Conservation (phyloP, 2,888 invertebrate genomes). For the Sesia bembeciformis region DNA sequence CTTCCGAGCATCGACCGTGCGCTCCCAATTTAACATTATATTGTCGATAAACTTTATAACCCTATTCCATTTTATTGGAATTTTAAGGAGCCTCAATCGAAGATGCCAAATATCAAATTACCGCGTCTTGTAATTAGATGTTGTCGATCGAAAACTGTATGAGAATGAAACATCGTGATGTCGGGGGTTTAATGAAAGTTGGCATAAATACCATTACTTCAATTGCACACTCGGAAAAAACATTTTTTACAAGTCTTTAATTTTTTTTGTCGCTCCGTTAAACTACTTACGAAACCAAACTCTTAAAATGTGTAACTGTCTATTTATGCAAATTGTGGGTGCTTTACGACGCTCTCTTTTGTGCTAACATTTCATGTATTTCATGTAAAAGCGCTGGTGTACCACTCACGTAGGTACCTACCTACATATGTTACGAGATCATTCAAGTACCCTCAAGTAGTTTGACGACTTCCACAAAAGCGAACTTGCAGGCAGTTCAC, state of each 20-base stretch:
- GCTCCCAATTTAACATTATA: conserved; percentile 22
- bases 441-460: not conserved
- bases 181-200: too few relatives aligned
- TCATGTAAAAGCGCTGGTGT: not conserved
- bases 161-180: not conserved
- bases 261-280: too few relatives aligned
- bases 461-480: conserved; percentile 19
- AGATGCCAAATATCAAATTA: conserved; percentile 17
- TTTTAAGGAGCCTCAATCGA: conserved; percentile 19
- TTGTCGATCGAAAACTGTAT: not conserved
- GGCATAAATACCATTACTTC: too few relatives aligned
- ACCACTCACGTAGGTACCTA: not conserved
- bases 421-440: not conserved
- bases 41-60: conserved; percentile 38
- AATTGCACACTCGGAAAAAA: too few relatives aligned
- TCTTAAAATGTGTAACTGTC: too few relatives aligned
- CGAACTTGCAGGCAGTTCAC: not conserved
- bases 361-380: too few relatives aligned
- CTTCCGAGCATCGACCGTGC: conserved; percentile 17
- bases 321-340: too few relatives aligned
- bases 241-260: too few relatives aligned
- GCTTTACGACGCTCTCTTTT: too few relatives aligned
- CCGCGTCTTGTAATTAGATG: conserved; percentile 22
- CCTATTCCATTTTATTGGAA: conserved; percentile 26
- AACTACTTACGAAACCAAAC: too few relatives aligned